These are phyloP conservation scores for Eupithecia centaureata DNA, from an alignment of 2,888 invertebrate species.

Conservation along the genomic window DNA sequence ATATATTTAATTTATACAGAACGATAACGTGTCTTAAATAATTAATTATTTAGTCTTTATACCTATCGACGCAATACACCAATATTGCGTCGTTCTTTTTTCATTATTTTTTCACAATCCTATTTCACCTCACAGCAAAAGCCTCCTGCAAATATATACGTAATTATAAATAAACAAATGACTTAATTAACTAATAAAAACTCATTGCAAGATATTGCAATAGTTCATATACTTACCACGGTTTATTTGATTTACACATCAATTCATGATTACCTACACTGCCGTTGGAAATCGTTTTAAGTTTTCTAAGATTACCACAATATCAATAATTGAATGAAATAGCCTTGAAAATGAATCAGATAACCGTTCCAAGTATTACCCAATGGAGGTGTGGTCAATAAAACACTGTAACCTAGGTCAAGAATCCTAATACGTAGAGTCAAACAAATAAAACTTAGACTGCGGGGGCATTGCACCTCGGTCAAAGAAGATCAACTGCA, in stretches of 20 bases:
- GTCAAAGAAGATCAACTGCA: slow-evolving; percentile 66
- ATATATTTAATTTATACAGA: too few species aligned
- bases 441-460: slow-evolving; percentile 63
- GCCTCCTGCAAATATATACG: too few species aligned
- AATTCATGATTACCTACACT: neutral
- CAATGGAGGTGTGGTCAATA: slow-evolving; percentile 50
- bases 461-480: slow-evolving; percentile 76
- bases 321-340: neutral
- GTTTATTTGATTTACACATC: too few species aligned
- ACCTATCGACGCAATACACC: too few species aligned
- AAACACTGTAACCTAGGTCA: slow-evolving; percentile 79
- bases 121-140: too few species aligned
- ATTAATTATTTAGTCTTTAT: too few species aligned
- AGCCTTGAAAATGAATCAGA: neutral
- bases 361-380: slow-evolving; percentile 27
- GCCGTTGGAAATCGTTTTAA: neutral
- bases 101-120: too few species aligned
- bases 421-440: slow-evolving; percentile 75
- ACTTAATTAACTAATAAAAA: neutral
- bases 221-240: too few species aligned
- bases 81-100: too few species aligned
- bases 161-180: too few species aligned
- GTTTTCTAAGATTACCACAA: neutral
- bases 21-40: too few species aligned
- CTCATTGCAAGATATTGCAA: too few species aligned